These are phyloP conservation scores for Gallirallus australis DNA, from an alignment of 2,797 vertebrate species.

Conservation along the genomic window DNA sequence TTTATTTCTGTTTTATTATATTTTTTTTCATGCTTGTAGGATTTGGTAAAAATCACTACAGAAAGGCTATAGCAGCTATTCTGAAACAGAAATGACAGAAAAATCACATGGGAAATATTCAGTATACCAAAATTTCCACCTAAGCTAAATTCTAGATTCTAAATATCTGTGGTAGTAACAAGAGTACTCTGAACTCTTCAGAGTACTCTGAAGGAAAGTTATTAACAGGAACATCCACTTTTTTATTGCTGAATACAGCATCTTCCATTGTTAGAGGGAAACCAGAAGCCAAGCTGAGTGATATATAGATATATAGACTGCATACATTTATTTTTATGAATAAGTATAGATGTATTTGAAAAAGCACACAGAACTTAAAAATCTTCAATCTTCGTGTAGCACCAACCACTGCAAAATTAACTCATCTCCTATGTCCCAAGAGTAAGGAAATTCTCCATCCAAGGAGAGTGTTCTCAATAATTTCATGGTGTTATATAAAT, in stretches of 20 bases:
- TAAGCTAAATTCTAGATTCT: neutral
- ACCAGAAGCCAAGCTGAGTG: neutral
- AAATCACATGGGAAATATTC: neutral
- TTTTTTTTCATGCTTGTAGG: neutral
- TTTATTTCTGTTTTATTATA: neutral
- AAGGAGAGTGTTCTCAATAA: neutral
- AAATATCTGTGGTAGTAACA: neutral
- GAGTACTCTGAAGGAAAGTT: neutral
- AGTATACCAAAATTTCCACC: neutral
- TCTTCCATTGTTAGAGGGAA: neutral
- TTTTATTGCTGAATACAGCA: neutral
- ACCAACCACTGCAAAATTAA: neutral
- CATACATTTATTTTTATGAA: neutral
- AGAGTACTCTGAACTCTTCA: neutral
- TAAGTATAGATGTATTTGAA: neutral
- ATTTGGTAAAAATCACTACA: neutral
- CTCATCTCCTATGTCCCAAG: neutral
- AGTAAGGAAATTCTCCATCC: neutral
- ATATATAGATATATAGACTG: neutral
- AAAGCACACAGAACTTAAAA: neutral
- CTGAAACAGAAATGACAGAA: neutral
- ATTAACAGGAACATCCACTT: neutral
- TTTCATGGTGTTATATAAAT: neutral
- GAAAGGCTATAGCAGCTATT: neutral
- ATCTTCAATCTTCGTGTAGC: neutral